Evolutionary conservation across 2,888 invertebrate species (phyloP).

Genomic region (Blera fallax): DNA sequence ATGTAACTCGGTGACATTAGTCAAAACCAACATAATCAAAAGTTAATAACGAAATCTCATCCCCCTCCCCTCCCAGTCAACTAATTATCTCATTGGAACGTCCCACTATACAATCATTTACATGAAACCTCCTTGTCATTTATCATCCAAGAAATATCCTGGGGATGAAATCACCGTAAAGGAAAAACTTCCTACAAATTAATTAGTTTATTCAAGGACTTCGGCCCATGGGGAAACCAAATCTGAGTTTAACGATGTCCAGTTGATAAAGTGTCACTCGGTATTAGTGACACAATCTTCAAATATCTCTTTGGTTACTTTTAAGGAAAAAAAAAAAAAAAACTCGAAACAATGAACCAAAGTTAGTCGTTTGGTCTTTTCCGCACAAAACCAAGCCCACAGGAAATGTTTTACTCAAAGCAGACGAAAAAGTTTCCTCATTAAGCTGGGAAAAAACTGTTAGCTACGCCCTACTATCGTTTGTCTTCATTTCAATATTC

Average conservation of each 20-base stretch:
- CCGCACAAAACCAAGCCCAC: not conserved
- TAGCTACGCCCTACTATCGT: constrained; percentile 10
- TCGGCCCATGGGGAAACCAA: not conserved
- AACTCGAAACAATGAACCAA: constrained; percentile 10
- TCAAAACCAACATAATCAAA: constrained; percentile 29
- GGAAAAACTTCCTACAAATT: constrained; percentile 43
- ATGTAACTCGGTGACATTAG: not conserved
- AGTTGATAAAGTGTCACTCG: constrained; percentile 50
- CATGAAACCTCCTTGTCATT: constrained; percentile 27
- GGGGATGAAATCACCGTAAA: constrained; percentile 30
- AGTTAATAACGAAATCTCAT: not conserved
- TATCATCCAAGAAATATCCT: constrained; percentile 16
- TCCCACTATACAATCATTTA: not conserved
- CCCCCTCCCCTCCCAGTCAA: not conserved
- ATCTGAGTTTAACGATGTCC: not conserved
- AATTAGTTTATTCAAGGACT: constrained; percentile 54
- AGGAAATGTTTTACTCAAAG: not conserved
- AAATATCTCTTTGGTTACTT: constrained; percentile 1
- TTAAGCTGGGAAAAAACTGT: constrained; percentile 8
- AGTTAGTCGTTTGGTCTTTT: constrained; percentile 23
- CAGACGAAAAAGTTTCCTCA: constrained; percentile 60
- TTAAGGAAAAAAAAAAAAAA: not conserved
- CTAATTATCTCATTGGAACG: constrained; percentile 31
- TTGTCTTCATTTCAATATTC: constrained; percentile 42
- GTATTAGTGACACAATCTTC: constrained; percentile 43